Evolutionary conservation across 2,797 vertebrate genomes (phyloP), one percentile per base, ranked within the genome.

Genomic region (Harpagifer antarcticus): DNA sequence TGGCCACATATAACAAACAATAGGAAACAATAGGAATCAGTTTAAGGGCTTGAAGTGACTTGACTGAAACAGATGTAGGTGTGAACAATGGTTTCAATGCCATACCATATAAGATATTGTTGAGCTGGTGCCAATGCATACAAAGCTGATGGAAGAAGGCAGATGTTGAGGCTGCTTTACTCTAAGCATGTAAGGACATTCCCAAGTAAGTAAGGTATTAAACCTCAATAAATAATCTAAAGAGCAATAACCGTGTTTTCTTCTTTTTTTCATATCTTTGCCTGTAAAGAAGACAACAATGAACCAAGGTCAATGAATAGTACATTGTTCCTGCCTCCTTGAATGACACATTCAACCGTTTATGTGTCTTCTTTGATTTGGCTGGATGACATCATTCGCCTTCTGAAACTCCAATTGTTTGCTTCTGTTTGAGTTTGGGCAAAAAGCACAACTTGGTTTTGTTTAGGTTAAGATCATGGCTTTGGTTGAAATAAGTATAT

Each of bases 1-100:
- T 33, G 72, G 67, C 70, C 81, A 78, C 84, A 83, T 61, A 78
- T 27, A 27, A 27, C 23, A 27, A 27, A 27, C 23, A 27, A 80
- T 83, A 83, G 56, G 73, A 27, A 27, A 27, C 23, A 27, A 80
- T 83, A 83, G 56, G 73, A 61, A 79, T 84, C 50, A 54, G 78
- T 82, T 88, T 56, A 67, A 48, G 78, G 85, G 58, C 75, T 68
- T 80, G 71, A 82, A 89, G 83, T 79, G 68, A 81, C 68, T 81
- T 81, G 27, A 27, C 27, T 27, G 27, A 27, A 27, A 27, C 27
- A 5, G 33, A 37, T 37, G 33, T 37, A 37, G 33, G 8, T 37
- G 33, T 37, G 33, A 73, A 77, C 76, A 86, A 84, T 76, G 54
- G 54, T 68, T 67, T 16, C 2, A 74, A 69, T 69, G 70, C 62